A percentile compares a stretch with the other conserved stretches of the same genome.
Conservation (phyloP, 2,113 vertebrate species). For the Prochilodus magdalenae region DNA sequence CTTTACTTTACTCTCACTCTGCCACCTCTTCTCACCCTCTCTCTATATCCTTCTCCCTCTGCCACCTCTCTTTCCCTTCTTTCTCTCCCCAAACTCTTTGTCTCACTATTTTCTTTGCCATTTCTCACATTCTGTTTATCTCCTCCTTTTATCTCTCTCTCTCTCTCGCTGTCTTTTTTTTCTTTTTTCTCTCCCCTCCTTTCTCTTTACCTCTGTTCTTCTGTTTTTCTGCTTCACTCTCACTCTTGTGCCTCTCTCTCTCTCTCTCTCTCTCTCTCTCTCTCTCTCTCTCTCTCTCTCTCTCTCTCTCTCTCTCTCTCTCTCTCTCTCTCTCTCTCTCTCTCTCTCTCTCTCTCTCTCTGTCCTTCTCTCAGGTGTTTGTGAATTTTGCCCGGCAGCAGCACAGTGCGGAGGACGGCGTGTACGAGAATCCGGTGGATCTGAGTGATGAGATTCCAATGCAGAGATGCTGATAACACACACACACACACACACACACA, state of each 20-base stretch:
- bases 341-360: neutral
- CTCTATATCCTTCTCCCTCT: neutral
- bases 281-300: neutral
- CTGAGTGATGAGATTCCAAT: conserved; percentile 48
- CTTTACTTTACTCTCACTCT: neutral
- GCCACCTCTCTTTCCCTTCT: neutral
- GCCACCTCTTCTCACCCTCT: neutral
- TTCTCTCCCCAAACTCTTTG: too few relatives aligned
- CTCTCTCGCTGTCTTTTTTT: neutral
- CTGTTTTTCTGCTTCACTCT: neutral
- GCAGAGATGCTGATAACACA: conserved; percentile 25
- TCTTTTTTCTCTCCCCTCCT: neutral
- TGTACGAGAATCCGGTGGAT: conserved; percentile 45
- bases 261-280: neutral
- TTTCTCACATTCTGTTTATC: neutral
- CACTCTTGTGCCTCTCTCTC: neutral
- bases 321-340: neutral
- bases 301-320: neutral
- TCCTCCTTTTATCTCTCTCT: neutral
- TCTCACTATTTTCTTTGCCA: too few relatives aligned
- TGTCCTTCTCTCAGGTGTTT: conserved; percentile 53
- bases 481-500: neutral
- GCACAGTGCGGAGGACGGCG: conserved; percentile 48
- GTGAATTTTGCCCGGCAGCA: conserved; percentile 61
- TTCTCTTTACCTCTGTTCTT: neutral